A percentile compares a stretch with the other conserved stretches of the same genome.
phyloP scores from a whole-genome alignment of 2,888 invertebrate genomes.

The Sphaerophoria taeniata region DNA sequence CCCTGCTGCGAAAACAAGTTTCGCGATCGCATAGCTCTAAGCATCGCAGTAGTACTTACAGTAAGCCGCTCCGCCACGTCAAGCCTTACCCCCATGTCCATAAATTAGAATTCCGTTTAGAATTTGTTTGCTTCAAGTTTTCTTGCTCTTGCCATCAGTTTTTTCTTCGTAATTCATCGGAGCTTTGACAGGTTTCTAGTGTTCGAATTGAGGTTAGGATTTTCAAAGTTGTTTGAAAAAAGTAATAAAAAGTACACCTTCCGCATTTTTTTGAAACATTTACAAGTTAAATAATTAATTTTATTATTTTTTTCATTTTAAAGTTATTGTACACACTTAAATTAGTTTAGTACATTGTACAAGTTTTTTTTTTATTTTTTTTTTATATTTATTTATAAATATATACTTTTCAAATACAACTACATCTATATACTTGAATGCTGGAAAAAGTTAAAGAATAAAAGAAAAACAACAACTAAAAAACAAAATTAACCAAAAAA shows the following conservation, averaged over 20 bases:
- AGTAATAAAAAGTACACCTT: not conserved
- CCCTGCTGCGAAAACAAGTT: no score
- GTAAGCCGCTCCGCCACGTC: no score
- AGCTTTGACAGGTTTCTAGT: no score
- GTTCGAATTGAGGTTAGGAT: no score
- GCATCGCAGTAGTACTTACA: no score
- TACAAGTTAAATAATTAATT: conserved; percentile 73
- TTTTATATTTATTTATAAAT: conserved; percentile 66
- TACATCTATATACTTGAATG: conserved; percentile 46
- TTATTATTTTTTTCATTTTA: conserved; percentile 55
- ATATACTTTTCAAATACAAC: conserved; percentile 49
- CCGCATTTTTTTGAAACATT: conserved; percentile 61
- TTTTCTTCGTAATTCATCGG: no score
- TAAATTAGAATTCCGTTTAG: no score
- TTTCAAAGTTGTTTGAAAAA: not conserved
- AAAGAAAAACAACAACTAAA: conserved; percentile 40
- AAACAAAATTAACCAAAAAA: conserved; percentile 18
- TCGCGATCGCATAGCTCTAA: no score
- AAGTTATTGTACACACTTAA: conserved; percentile 74
- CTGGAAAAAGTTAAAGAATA: conserved; percentile 42
- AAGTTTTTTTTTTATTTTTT: conserved; percentile 39
- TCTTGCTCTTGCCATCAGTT: no score
- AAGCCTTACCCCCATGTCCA: no score
- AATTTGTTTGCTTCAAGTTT: no score
- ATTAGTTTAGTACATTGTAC: conserved; percentile 72